Percentiles rank a stretch among this genome's conserved stretches.
phyloP scores from a whole-genome alignment of 2,113 vertebrate species.

The Chloropsis hardwickii region DNA sequence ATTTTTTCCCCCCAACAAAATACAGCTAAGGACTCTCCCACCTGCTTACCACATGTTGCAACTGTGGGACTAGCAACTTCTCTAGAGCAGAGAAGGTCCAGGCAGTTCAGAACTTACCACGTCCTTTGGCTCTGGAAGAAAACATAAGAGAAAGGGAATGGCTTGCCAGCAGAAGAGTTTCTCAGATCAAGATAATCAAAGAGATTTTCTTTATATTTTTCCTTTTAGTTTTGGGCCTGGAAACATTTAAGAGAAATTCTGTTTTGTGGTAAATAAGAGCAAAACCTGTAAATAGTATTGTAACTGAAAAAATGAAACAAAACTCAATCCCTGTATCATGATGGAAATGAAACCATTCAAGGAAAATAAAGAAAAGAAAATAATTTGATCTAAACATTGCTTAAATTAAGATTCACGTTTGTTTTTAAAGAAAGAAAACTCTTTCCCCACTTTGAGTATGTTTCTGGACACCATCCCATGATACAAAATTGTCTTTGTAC shows the following conservation, averaged over 20 bases:
- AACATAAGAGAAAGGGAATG: slow-evolving; percentile 1
- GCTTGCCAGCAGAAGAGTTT: slow-evolving; percentile 47
- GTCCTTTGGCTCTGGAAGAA: slow-evolving; percentile 49
- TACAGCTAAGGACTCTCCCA: not conserved
- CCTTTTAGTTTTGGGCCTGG: not conserved
- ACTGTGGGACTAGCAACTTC: not conserved
- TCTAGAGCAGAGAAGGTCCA: slow-evolving; percentile 20
- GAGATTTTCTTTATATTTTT: not conserved
- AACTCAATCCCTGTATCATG: not conserved
- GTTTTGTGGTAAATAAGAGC: slow-evolving; percentile 12
- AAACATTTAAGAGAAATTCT: slow-evolving; percentile 46
- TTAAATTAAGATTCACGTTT: slow-evolving; percentile 69
- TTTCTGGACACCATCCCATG: slow-evolving; percentile 58
- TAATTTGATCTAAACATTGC: slow-evolving; percentile 43
- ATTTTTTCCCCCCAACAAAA: not conserved
- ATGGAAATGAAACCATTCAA: not conserved
- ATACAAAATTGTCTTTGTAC: slow-evolving; percentile 61
- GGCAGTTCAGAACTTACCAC: slow-evolving; percentile 12
- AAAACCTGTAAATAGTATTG: not conserved
- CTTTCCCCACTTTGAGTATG: slow-evolving; percentile 15
- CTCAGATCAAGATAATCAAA: slow-evolving; percentile 54
- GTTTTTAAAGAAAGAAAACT: slow-evolving; percentile 66
- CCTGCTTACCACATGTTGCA: slow-evolving; percentile 40
- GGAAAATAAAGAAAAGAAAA: slow-evolving; percentile 58
- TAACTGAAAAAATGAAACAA: not conserved